Evolutionary conservation across 2,113 vertebrate species (phyloP).

Genomic region (Percina caprodes): DNA sequence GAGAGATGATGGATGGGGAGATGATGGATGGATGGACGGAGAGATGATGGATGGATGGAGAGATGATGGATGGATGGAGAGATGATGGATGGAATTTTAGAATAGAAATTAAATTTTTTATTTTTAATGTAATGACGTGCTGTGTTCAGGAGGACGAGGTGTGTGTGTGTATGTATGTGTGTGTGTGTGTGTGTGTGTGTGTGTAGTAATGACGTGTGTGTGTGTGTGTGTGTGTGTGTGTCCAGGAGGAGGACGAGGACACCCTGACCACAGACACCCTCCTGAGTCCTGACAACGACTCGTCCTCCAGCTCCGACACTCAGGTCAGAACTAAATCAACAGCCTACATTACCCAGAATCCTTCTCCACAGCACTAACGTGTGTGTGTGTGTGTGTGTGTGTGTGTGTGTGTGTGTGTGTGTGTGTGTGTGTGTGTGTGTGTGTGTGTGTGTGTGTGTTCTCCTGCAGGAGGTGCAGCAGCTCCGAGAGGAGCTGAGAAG

Average conservation of each 20-base stretch:
- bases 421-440: neutral
- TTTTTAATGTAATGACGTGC: no score
- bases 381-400: neutral
- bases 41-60: no score
- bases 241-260: slow-evolving; percentile 74
- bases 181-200: no score
- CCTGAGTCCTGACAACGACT: slow-evolving; percentile 65
- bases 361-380: neutral
- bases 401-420: neutral
- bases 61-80: no score
- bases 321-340: slow-evolving; percentile 54
- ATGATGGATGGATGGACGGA: no score
- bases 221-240: neutral
- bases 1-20: no score
- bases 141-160: no score
- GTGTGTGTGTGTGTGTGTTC: slow-evolving; percentile 85
- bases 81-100: no score
- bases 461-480: slow-evolving; percentile 91
- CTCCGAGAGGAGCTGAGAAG: slow-evolving; percentile 91
- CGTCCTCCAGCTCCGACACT: slow-evolving; percentile 30
- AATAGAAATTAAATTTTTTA: no score
- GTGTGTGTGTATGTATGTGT: no score
- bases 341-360: slow-evolving; percentile 29
- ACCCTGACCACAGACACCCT: slow-evolving; percentile 66
- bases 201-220: no score